A percentile compares a stretch with the other conserved stretches of the same genome.
phyloP scores from a whole-genome alignment of 1,140 invertebrate species.

The Pinna nobilis region DNA sequence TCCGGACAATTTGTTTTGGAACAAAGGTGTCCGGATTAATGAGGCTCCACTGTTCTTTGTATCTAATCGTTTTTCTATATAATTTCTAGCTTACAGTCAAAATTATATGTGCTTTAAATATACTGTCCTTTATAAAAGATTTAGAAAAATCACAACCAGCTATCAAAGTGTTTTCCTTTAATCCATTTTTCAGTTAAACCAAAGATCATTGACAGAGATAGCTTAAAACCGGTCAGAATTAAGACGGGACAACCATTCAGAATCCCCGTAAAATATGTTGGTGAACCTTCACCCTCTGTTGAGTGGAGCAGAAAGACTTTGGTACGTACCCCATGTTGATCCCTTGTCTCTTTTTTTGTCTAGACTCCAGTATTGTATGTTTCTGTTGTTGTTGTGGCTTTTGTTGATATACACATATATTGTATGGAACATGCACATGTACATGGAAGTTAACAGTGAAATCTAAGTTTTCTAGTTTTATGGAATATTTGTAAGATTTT shows the following conservation, averaged over 20 bases:
- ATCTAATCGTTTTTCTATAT: no score
- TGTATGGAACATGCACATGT: not conserved
- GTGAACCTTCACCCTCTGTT: conserved; percentile 88
- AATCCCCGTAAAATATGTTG: conserved; percentile 93
- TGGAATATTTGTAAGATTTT: no score
- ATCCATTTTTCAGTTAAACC: conserved; percentile 87
- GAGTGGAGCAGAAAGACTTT: conserved; percentile 67
- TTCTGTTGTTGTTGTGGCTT: no score
- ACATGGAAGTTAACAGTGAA: not conserved
- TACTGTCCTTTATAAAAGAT: no score
- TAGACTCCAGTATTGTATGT: not conserved
- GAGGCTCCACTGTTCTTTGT: no score
- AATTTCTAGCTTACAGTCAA: no score
- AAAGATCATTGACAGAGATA: conserved; percentile 91
- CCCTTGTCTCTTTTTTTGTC: not conserved
- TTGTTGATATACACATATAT: not conserved
- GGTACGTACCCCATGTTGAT: conserved; percentile 49
- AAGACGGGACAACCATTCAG: conserved; percentile 96
- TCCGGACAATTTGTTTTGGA: no score
- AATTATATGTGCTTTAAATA: no score
- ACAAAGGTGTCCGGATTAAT: no score
- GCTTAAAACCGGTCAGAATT: conserved; percentile 87
- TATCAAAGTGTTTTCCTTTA: not conserved
- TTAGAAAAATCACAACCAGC: no score
- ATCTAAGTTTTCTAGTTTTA: no score